Base-by-base conservation (phyloP, 2,888 invertebrate genomes). In the Agriopis aurantiaria region DNA sequence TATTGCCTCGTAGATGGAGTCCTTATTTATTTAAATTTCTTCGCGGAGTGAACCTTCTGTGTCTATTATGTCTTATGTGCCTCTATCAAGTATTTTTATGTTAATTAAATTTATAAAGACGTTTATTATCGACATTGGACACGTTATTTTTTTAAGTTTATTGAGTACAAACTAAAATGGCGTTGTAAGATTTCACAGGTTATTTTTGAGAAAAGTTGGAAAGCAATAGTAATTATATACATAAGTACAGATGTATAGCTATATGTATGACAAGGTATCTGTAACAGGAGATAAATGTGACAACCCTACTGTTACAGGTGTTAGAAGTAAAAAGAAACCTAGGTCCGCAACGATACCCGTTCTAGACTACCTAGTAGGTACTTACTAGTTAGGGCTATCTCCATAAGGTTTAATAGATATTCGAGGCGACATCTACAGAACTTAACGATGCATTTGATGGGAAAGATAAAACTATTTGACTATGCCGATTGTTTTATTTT, bases 371-470 rank as follows among this genome's bases (percentile, higher is more conserved):
- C 33, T 33, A 33, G 5, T 33, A 33, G 4, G 33, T 57, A 49
- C 65, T 65, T 70, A 69, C 70, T 66, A 63, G 65, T 52, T 75
- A 75, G 66, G 69, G 76, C 53, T 74, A 72, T 73, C 73, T 74
- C 69, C 57, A 76, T 75, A 68, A 72, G 65, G 75, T 74, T 73
- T 69, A 75, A 76, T 74, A 71, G 69, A 64, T 67, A 75, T 68
- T 63, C 64, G 46, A 67, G 33, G 40, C 14, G 53, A 66, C 65
- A 65, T 69, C 43, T 46, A 68, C 70, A 62, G 65, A 65, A 71
- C 41, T 65, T 69, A 71, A 73, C 59, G 69, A 65, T 23, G 64
- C 59, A 58, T 69, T 73, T 68, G 57, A 74, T 72, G 62, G 48
- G 65, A 68, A 17, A 68, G 62, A 68, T 68, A 68, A 43, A 51